Evolutionary conservation across 2,113 vertebrate genomes (phyloP).

Genomic region (Cavia aperea): DNA sequence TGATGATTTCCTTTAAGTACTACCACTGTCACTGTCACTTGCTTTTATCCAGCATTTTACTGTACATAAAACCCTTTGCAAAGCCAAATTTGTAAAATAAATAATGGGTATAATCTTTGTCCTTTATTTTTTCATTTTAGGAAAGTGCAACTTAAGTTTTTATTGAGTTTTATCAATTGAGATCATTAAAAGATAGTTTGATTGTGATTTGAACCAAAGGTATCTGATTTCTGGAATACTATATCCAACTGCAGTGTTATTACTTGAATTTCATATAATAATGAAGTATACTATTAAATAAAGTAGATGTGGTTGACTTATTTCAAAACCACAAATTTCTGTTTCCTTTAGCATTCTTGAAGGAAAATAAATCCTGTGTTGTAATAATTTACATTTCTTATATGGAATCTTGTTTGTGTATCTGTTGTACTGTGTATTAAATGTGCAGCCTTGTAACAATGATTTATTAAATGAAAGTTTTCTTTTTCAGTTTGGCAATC

Average conservation of each 20-base stretch:
- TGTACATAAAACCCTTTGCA: background rate
- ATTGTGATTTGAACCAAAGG: background rate
- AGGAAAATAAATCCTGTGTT: background rate
- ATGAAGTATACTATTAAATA: background rate
- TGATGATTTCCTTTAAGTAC: background rate
- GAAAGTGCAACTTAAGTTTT: conserved; percentile 12
- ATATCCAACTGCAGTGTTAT: background rate
- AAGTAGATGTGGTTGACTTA: background rate
- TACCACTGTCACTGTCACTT: background rate
- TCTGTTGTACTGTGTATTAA: background rate
- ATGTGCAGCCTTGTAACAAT: background rate
- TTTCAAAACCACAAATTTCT: background rate
- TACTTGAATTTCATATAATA: conserved; percentile 21
- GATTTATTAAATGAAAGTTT: conserved; percentile 50
- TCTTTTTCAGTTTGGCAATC: conserved; percentile 85
- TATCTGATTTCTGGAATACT: conserved; percentile 19
- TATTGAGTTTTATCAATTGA: background rate
- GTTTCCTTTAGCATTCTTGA: background rate
- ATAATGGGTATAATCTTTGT: background rate
- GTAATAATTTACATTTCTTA: conserved; percentile 13
- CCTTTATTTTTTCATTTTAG: conserved; percentile 10
- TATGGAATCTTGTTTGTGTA: background rate
- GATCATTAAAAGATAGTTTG: background rate
- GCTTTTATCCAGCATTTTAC: background rate
- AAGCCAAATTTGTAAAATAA: background rate